Base-by-base conservation (phyloP, 2,797 vertebrate genomes). In the Oophaga sylvatica region DNA sequence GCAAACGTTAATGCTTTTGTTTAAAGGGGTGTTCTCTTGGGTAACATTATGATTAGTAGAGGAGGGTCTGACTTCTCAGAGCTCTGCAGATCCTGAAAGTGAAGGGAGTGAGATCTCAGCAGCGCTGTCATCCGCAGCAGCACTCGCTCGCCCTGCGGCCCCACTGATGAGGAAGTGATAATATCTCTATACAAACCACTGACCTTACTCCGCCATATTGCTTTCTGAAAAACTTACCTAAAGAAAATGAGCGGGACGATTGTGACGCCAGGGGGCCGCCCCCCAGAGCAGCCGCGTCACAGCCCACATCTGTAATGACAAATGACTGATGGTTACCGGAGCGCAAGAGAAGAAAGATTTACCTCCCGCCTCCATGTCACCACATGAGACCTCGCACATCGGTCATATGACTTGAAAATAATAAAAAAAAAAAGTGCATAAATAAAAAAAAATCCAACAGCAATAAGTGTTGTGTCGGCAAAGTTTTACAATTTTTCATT, bases 241-340 rank as follows among this genome's bases (percentile, higher is more conserved):
- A 48, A 78, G 86, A 87, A 45, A 87, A 87, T 0, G 81, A 78
- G 9, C 86, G 86, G 4, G 62, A 26, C 2, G 35, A 20, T 13
- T 31, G 48, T 0, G 73, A 57, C 41, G 79, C 15, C 7, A 60
- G 48, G 17, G 86, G 60, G 26, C 31, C 62, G 22, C 48, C 20
- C 19, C 80, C 31, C 48, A 10, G 17, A 77, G n/a, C 29, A 83
- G 31, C 73, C 59, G 80, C 8, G 20, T 83, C 71, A 83, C 48
- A 5, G 26, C 53, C 86, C 86, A 87, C 86, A 87, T 87, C 86
- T 87, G n/a, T 2, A 83, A 56, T 15, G 1, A 80, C 22, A 87
- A 15, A 62, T 6, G 12, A 26, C 35, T 20, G 17, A 56, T 2
- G 0, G 10, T 20, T 19, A 81, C 29, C 15, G 3, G 15, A 35